Percentiles rank a stretch among this genome's conserved stretches.
Evolutionary conservation across 2,113 vertebrate genomes (phyloP).

Genomic region (Vanacampus margaritifer): DNA sequence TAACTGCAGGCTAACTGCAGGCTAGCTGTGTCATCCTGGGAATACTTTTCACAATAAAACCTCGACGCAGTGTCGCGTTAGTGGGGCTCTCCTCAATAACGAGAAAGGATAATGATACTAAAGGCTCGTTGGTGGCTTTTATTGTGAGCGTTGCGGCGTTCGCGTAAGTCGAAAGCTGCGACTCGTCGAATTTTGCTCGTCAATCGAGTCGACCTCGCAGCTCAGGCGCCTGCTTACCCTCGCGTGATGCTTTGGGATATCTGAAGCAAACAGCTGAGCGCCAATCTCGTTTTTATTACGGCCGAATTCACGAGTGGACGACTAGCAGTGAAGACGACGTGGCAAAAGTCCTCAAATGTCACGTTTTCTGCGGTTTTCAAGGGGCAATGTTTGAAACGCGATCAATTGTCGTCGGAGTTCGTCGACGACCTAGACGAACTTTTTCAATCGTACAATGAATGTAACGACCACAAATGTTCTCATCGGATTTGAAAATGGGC

Average conservation of each 20-base stretch:
- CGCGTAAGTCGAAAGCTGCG: neutral
- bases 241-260: neutral
- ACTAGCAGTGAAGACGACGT: fast-evolving
- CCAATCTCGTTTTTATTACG: fast-evolving
- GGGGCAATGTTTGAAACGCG: neutral
- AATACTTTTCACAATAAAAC: constrained; percentile 23
- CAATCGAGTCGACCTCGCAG: neutral
- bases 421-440: neutral
- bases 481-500: neutral
- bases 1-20: constrained; percentile 9
- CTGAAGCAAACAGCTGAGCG: neutral
- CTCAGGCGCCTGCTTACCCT: neutral
- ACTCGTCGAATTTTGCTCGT: neutral
- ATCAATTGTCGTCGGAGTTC: neutral
- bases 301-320: neutral
- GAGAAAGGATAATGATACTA: no score
- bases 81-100: neutral
- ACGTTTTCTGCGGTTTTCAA: neutral
- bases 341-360: neutral
- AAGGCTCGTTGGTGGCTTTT: neutral
- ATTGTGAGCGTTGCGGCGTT: no score
- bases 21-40: constrained; percentile 6
- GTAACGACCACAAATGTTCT: neutral
- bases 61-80: neutral
- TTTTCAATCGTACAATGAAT: neutral